Conservation (phyloP, 2,888 invertebrate genomes). For the Leptinotarsa tumamoca region DNA sequence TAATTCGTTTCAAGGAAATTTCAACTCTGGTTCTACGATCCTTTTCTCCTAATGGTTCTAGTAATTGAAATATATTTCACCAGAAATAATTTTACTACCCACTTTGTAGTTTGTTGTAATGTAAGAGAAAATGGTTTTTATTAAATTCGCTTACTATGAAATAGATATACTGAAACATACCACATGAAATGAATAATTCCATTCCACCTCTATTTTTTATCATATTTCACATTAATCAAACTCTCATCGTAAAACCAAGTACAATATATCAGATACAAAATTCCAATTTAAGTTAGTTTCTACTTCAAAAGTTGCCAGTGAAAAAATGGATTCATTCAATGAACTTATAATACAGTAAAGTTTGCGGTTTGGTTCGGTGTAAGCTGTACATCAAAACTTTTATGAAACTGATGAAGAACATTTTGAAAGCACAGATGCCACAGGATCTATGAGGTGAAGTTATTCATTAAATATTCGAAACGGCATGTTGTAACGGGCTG, state of each 20-base stretch:
- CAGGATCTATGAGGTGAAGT: neutral
- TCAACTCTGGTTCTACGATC: too few relatives aligned
- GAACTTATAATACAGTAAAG: neutral
- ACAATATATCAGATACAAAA: neutral
- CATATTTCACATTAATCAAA: neutral
- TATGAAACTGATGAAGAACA: neutral
- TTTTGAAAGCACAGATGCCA: conserved; percentile 5
- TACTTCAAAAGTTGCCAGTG: neutral
- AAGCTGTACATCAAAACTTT: conserved; percentile 10
- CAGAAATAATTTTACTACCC: too few relatives aligned
- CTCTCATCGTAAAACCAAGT: neutral
- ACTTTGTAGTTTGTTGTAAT: too few relatives aligned
- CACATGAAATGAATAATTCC: too few relatives aligned
- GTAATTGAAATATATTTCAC: too few relatives aligned
- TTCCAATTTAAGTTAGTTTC: neutral
- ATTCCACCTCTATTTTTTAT: neutral
- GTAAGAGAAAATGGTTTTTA: too few relatives aligned
- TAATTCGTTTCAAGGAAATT: too few relatives aligned
- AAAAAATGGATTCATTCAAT: neutral
- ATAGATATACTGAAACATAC: too few relatives aligned
- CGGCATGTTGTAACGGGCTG: too few relatives aligned
- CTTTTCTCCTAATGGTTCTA: too few relatives aligned
- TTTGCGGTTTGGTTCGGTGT: neutral
- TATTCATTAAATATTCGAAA: neutral
- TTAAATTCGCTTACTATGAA: too few relatives aligned